Base-by-base conservation (phyloP, 2,113 vertebrate genomes). In the Dermatemys mawii region DNA sequence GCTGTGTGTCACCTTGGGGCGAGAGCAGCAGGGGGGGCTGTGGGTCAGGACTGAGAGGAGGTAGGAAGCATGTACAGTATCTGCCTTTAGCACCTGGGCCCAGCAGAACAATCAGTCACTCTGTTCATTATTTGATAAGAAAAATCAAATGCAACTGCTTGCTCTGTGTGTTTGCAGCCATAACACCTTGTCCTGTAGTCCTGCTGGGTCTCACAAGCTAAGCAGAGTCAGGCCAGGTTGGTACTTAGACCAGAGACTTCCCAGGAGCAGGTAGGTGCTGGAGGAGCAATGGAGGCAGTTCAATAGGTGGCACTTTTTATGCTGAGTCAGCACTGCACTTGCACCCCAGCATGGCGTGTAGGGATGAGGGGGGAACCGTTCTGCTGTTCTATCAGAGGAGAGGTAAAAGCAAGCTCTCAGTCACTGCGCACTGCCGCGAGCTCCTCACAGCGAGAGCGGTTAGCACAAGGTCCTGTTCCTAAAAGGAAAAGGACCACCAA, bases 401-500 rank as follows among this genome's bases (percentile, higher is more conserved):
- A 51, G 6, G 17, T 51, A 51, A 51, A 51, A 51, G 50, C 50
- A 51, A 51, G 17, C 17, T 51, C 50, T 6, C 46, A 46, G 46
- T 46, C 46, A 46, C 46, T 46, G 46, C 46, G 8, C 5, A 46
- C 5, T 46, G 46, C 46, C 46, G 19, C 50, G 19, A 51, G 16
- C 17, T 19, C 50, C 17, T 19, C 50, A 27, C 22, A 38, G 35
- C 78, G n/a, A 38, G 17, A 48, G 17, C 8, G 32, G 46, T 10
- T 21, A 0, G 0, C 32, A 48, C 92, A 89, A 32, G 2, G 1
- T 6, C 21, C 81, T 11, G 41, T 48, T 5, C 17, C 49, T n/a
- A 81, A 2, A 2, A 0, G 9, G 0, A 44, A 57, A 46, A 35
- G 60, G 4, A 51, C 19, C 50, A 51, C 50, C 17, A 51, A 21